A percentile compares a stretch with the other conserved stretches of the same genome.
Conservation (phyloP, 2,113 vertebrate species). For the Psophia crepitans region DNA sequence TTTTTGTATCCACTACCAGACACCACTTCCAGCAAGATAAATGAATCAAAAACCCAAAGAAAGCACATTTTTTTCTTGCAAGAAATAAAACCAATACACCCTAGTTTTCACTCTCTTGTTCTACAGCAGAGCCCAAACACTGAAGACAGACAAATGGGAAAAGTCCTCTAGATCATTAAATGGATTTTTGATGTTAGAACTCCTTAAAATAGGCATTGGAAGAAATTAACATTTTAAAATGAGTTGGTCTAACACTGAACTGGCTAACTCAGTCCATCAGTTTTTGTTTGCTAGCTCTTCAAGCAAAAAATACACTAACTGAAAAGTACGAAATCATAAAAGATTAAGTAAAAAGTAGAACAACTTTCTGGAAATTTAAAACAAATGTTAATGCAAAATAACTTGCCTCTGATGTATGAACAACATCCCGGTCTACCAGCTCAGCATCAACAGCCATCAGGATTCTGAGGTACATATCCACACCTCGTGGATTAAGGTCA, state of each 20-base stretch:
- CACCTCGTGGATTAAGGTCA: constrained; percentile 88
- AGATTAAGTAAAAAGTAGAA: background rate
- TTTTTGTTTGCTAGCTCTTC: background rate
- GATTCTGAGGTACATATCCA: constrained; percentile 93
- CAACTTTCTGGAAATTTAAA: background rate
- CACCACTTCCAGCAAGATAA: background rate
- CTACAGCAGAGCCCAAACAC: background rate
- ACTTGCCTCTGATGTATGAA: constrained; percentile 89
- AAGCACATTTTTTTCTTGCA: background rate
- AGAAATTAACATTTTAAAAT: background rate
- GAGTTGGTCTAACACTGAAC: background rate
- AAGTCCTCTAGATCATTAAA: background rate
- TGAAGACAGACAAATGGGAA: background rate
- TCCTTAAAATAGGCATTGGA: background rate
- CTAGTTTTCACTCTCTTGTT: background rate
- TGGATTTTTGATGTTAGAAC: background rate
- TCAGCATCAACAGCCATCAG: constrained; percentile 97
- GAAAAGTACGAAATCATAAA: background rate
- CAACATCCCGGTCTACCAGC: constrained; percentile 92
- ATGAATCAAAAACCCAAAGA: background rate
- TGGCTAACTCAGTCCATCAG: background rate
- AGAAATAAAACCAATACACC: background rate
- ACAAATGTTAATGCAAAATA: background rate
- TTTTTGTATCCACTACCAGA: background rate
- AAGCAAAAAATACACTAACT: background rate